Conservation (phyloP, 2,113 vertebrate species). For the Cariama cristata region DNA sequence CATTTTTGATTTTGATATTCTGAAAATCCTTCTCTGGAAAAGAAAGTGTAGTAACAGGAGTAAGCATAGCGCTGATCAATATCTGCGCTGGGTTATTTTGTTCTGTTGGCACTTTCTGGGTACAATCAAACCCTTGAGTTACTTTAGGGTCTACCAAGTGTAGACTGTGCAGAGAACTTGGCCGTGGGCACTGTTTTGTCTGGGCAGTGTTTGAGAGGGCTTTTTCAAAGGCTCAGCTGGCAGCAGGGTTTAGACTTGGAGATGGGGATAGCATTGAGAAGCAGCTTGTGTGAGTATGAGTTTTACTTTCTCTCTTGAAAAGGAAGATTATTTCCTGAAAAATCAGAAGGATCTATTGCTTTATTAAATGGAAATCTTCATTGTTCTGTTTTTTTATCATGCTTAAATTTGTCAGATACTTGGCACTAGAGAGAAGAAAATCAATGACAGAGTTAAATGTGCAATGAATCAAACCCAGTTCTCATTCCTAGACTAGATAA, state of each 20-base stretch:
- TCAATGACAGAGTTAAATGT: neutral
- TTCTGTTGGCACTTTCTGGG: neutral
- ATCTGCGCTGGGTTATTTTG: neutral
- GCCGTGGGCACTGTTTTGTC: neutral
- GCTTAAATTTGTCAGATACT: neutral
- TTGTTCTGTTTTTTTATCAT: neutral
- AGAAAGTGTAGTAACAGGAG: neutral
- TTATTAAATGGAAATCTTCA: neutral
- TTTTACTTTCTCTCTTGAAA: neutral
- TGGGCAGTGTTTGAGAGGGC: neutral
- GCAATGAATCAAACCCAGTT: neutral
- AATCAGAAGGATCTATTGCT: neutral
- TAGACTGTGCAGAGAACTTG: neutral
- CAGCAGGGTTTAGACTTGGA: neutral
- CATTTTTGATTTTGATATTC: neutral
- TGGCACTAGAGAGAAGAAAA: neutral
- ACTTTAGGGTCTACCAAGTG: neutral
- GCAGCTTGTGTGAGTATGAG: neutral
- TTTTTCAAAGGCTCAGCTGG: neutral
- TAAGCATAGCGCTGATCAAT: neutral
- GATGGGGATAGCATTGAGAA: neutral
- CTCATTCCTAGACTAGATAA: neutral
- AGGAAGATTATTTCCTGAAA: neutral
- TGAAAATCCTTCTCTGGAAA: neutral
- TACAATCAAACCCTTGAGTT: neutral